phyloP scores from a whole-genome alignment of 2,888 invertebrate species.

The Scaptomyza caliginosa region DNA sequence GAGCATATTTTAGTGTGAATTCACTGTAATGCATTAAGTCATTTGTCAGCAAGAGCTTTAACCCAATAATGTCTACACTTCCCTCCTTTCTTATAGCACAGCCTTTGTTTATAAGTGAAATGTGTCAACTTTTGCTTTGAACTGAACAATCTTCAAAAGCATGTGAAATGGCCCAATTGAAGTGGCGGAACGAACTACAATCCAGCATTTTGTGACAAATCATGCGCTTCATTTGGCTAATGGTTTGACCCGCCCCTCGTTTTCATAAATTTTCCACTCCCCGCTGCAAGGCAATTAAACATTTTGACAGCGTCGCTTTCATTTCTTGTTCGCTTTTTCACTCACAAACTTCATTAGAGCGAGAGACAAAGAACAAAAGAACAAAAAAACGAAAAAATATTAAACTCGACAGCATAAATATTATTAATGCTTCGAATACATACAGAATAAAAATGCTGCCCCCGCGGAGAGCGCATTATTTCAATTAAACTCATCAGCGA shows the following conservation, averaged over 20 bases:
- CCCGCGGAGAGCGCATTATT: constrained; percentile 69
- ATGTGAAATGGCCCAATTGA: constrained; percentile 41
- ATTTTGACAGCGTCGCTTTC: constrained; percentile 56
- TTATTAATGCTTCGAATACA: constrained; percentile 68
- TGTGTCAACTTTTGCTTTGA: neutral
- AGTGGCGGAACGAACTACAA: constrained; percentile 25
- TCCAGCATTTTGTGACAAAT: constrained; percentile 62
- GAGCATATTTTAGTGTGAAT: constrained; percentile 40
- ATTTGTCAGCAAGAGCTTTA: constrained; percentile 44
- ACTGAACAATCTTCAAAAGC: neutral
- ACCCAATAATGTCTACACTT: constrained; percentile 35
- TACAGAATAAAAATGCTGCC: neutral
- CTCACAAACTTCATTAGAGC: constrained; percentile 63
- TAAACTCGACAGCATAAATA: constrained; percentile 38
- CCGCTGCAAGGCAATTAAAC: constrained; percentile 60
- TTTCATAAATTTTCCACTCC: constrained; percentile 14
- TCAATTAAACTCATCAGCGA: constrained; percentile 78
- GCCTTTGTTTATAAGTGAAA: neutral
- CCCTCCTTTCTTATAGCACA: neutral
- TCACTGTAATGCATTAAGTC: constrained; percentile 42
- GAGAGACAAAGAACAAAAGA: constrained; percentile 30
- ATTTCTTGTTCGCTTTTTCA: constrained; percentile 34
- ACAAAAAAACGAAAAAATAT: constrained; percentile 4
- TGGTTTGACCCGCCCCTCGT: constrained; percentile 17
- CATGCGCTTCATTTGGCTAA: constrained; percentile 70